These are phyloP conservation scores for Meloidogyne exigua DNA, from an alignment of 1,140 invertebrate species.

Conservation along the genomic window DNA sequence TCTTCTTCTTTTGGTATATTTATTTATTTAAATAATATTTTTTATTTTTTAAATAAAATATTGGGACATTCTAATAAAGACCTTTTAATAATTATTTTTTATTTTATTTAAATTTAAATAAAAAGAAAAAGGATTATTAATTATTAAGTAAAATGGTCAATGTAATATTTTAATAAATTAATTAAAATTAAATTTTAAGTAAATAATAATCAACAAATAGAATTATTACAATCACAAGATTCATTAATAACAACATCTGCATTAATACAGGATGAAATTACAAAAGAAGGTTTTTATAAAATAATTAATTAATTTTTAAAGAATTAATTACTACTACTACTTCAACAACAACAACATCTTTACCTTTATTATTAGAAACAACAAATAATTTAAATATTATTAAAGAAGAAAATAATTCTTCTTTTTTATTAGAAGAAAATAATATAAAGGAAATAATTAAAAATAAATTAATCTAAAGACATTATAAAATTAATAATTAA, in stretches of 20 bases:
- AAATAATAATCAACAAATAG: not conserved
- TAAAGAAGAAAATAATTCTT: not conserved
- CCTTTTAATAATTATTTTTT: no score
- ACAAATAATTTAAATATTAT: no score
- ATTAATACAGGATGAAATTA: conserved; percentile 3
- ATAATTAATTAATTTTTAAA: not conserved
- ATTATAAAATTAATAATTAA: not conserved
- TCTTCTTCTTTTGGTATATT: no score
- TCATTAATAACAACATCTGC: not conserved
- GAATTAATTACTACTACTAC: not conserved
- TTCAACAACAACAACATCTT: no score
- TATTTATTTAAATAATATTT: no score
- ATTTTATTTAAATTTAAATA: no score
- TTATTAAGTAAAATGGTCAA: no score
- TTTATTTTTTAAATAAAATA: no score
- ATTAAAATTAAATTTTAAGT: not conserved
- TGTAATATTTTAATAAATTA: not conserved
- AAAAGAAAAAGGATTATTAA: no score
- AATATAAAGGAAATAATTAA: not conserved
- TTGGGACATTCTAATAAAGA: no score
- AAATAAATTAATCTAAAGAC: not conserved
- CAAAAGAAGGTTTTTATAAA: not conserved
- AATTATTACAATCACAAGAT: not conserved
- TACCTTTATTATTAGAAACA: no score
- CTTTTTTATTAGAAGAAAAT: not conserved